Evolutionary conservation across 2,888 invertebrate species (phyloP).

Genomic region (Entomobrya proxima): DNA sequence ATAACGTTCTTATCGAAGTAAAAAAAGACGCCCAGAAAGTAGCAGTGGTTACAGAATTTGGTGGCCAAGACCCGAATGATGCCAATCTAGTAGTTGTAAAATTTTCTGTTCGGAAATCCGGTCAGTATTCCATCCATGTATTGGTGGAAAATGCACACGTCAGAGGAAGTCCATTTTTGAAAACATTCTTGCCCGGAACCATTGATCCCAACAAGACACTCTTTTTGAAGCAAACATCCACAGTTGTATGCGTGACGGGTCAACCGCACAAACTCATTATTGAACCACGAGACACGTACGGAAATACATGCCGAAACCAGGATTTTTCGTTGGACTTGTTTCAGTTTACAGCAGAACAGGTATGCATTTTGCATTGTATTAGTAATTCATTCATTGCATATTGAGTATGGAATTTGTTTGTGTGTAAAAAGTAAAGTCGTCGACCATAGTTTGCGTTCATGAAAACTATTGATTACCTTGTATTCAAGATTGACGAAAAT

Average conservation of each 20-base stretch:
- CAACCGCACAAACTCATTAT: slow-evolving; percentile 87
- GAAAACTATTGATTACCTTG: neutral
- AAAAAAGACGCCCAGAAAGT: slow-evolving; percentile 89
- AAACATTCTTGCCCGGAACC: slow-evolving; percentile 80
- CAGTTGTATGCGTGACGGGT: slow-evolving; percentile 87
- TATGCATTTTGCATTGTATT: too few species aligned
- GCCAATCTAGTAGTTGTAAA: slow-evolving; percentile 92
- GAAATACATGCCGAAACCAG: slow-evolving; percentile 84
- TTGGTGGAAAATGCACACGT: slow-evolving; percentile 89
- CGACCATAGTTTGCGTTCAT: too few species aligned
- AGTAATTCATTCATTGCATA: too few species aligned
- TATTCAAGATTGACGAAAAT: slow-evolving; percentile 69
- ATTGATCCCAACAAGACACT: slow-evolving; percentile 90
- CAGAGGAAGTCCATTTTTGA: slow-evolving; percentile 89
- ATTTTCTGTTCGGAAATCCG: slow-evolving; percentile 94
- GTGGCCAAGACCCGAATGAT: slow-evolving; percentile 88
- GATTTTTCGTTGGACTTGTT: slow-evolving; percentile 74
- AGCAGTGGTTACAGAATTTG: slow-evolving; percentile 90
- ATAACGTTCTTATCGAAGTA: slow-evolving; percentile 91
- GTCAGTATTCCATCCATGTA: slow-evolving; percentile 90
- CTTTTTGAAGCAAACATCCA: slow-evolving; percentile 89
- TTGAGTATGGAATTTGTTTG: too few species aligned
- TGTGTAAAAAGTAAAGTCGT: neutral
- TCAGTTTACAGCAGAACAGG: slow-evolving; percentile 73
- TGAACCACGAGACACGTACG: slow-evolving; percentile 94